These are phyloP conservation scores for Paratilapia polleni DNA, from an alignment of 2,113 vertebrate genomes.

Conservation along the genomic window DNA sequence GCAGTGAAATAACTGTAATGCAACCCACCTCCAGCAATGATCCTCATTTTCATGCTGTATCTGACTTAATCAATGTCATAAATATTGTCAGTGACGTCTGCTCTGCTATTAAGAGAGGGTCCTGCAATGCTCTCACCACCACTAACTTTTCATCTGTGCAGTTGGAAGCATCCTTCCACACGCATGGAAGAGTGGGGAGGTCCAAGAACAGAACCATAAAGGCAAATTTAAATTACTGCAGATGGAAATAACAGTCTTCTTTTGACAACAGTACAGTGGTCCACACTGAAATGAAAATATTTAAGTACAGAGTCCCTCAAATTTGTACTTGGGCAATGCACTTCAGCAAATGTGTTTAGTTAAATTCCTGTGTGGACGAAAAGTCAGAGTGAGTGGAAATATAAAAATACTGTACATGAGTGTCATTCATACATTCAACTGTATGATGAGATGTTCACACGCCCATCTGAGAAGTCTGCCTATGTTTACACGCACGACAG, in stretches of 20 bases:
- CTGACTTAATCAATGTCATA: neutral
- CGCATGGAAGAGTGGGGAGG: neutral
- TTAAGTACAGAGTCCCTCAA: neutral
- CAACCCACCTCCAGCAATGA: too few species aligned
- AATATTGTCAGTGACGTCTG: neutral
- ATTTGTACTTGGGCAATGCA: neutral
- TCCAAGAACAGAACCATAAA: too few species aligned
- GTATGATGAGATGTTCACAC: too few species aligned
- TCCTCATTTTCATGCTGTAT: neutral
- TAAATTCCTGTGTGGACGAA: neutral
- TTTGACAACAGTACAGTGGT: neutral
- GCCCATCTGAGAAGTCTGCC: neutral
- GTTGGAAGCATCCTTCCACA: neutral
- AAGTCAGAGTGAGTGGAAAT: neutral
- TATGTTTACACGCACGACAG: neutral
- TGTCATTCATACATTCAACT: neutral
- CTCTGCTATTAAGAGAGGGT: neutral
- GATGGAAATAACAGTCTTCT: neutral
- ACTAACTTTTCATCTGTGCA: neutral
- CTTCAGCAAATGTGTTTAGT: neutral
- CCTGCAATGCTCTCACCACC: neutral
- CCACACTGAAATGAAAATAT: neutral
- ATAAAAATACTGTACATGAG: neutral
- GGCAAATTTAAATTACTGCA: neutral
- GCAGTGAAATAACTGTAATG: too few species aligned